phyloP scores from a whole-genome alignment of 2,888 invertebrate species.

The Drosophila maculinotata region DNA sequence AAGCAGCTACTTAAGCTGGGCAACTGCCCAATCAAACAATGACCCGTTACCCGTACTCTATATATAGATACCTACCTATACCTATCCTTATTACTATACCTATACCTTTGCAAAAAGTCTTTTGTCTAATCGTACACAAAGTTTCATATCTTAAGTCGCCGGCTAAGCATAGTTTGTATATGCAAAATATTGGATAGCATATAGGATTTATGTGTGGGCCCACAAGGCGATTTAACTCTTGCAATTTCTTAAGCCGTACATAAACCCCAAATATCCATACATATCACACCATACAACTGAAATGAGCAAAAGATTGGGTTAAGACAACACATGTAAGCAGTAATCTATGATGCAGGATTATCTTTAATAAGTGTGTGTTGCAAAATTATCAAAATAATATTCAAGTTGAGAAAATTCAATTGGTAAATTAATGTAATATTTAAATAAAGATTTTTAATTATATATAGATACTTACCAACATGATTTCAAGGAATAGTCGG shows the following conservation, averaged over 20 bases:
- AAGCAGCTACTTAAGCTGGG: conserved; percentile 57
- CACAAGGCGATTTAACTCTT: conserved; percentile 68
- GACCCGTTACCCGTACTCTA: conserved; percentile 24
- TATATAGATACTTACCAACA: too few species aligned
- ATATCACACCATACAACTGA: conserved; percentile 7
- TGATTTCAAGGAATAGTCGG: neutral
- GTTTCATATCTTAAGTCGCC: conserved; percentile 40
- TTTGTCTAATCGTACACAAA: conserved; percentile 49
- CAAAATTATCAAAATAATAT: neutral
- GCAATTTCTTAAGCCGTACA: conserved; percentile 54
- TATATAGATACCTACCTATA: neutral
- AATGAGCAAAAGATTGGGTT: conserved; percentile 28
- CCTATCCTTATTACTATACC: conserved; percentile 7
- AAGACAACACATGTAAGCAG: neutral
- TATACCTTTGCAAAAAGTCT: conserved; percentile 30
- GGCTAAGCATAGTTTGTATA: conserved; percentile 43
- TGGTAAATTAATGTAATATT: neutral
- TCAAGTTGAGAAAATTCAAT: neutral
- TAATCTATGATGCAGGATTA: neutral
- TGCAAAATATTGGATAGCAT: conserved; percentile 65
- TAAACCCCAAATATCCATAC: conserved; percentile 66
- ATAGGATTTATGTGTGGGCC: conserved; percentile 49
- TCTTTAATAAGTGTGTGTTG: neutral
- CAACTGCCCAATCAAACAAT: conserved; percentile 63
- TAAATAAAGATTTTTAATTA: neutral